These are phyloP conservation scores for Murina feae DNA, from an alignment of 2,113 vertebrate genomes.

Conservation along the genomic window DNA sequence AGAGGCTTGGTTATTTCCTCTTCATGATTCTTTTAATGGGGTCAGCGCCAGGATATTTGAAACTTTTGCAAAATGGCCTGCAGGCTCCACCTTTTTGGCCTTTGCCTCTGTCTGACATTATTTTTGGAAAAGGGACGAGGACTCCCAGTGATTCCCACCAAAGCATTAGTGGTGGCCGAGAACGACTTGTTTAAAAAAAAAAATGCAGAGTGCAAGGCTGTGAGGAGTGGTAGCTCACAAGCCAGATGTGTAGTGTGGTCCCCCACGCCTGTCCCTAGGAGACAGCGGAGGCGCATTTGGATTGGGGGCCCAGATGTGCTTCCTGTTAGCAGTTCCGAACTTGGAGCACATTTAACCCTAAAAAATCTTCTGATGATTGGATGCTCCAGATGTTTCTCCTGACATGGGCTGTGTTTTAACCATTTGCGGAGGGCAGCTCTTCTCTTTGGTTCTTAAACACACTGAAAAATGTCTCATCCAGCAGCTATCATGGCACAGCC, in stretches of 20 bases:
- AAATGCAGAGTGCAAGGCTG: not conserved
- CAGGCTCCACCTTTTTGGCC: slow-evolving; percentile 49
- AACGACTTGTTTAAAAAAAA: slow-evolving; percentile 33
- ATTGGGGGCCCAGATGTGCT: not conserved
- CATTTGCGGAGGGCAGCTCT: not conserved
- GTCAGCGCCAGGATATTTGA: slow-evolving; percentile 63
- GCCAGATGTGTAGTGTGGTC: slow-evolving; percentile 58
- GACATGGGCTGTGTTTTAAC: not conserved
- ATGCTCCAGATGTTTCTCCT: not conserved
- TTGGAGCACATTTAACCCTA: not conserved
- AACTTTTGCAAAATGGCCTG: slow-evolving; percentile 61
- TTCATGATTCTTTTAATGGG: slow-evolving; percentile 36
- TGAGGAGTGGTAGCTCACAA: slow-evolving; percentile 19
- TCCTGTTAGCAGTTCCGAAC: not conserved
- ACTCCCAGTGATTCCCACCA: slow-evolving; percentile 43
- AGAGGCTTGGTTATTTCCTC: slow-evolving; percentile 22
- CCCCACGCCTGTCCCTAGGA: not conserved
- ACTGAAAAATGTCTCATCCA: not conserved
- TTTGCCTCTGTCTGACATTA: slow-evolving; percentile 55
- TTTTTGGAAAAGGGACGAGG: slow-evolving; percentile 51
- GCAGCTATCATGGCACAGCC: not conserved
- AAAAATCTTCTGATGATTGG: not conserved
- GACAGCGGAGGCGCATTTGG: not conserved
- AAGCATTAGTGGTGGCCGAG: slow-evolving; percentile 17
- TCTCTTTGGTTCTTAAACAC: not conserved